Conservation (phyloP, 2,888 invertebrate species). For the Sphecodes monilicornis region DNA sequence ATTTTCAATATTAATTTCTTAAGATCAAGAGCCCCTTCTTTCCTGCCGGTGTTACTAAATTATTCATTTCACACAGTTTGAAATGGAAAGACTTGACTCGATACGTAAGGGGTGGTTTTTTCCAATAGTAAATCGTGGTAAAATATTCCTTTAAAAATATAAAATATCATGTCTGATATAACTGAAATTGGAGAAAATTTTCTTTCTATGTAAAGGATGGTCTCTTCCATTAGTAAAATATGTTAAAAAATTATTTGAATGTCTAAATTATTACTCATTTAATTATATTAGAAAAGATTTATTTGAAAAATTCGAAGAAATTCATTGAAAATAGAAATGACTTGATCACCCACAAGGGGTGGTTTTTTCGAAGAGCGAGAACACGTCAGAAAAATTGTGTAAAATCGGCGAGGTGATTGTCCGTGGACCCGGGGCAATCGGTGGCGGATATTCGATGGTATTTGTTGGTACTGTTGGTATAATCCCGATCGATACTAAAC, state of each 20-base stretch:
- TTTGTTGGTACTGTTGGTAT: not conserved
- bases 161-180: not conserved
- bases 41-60: not conserved
- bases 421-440: not conserved
- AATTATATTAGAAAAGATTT: too few species aligned
- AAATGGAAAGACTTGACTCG: not conserved
- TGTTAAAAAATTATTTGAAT: too few species aligned
- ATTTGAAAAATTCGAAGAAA: not conserved
- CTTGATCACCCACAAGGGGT: not conserved
- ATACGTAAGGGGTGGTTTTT: not conserved
- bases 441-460: not conserved
- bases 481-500: conserved; percentile 35
- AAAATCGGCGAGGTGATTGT: not conserved
- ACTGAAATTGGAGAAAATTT: not conserved
- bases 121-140: not conserved
- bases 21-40: not conserved
- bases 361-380: not conserved
- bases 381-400: not conserved
- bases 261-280: too few species aligned
- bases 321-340: not conserved
- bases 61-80: not conserved
- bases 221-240: not conserved
- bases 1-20: not conserved
- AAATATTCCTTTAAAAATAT: not conserved
- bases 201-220: not conserved